Evolutionary conservation across 2,113 vertebrate genomes (phyloP), one percentile per base, ranked within the genome.

Genomic region (Boulengeromyrus knoepffleri): DNA sequence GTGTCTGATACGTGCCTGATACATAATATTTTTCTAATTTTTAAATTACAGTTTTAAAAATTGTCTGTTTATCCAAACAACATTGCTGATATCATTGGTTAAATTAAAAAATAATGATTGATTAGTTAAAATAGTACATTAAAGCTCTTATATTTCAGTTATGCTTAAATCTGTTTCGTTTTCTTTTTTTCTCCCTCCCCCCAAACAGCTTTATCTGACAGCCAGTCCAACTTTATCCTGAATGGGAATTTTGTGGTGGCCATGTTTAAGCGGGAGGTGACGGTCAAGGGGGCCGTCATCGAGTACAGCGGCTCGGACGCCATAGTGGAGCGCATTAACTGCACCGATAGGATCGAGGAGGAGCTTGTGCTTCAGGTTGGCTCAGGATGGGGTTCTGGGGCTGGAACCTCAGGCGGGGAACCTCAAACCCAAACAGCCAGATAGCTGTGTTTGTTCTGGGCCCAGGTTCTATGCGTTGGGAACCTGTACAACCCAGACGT

Each of bases 231-330:
- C 94, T 98, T 97, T 91, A 94, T 99, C 87, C 95, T 99, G 92
- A 99, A 99, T 92, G 98, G 98, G 90, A 98, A 99, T 96, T 99
- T 98, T 94, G 97, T 99, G 95, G 98, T 99, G 92, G 97, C 97
- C 95, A 98, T 97, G 97, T 98, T 98, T 93, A 99, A 98, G 95
- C 97, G 96, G 94, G 98, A 98, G 96, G 96, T 99, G 93, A 96
- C 92, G 90, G 92, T 98, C 89, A 96, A 97, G 93, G 98, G 98
- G 94, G 95, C 95, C 12, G 93, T 96, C 92, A 97, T 99, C 24
- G 98, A 99, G 91, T 99, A 99, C 95, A 99, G 95, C 90, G 98
- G 98, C 90, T 99, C 98, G 5, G 98, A 99, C 94, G 97, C 92
- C 85, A 96, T 96, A 2, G 91, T 97, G 90, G 98, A 99, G 93